Percentiles rank a stretch among this genome's conserved stretches.
These are phyloP conservation scores for Endotricha flammealis DNA, from an alignment of 2,888 invertebrate genomes.

Conservation along the genomic window DNA sequence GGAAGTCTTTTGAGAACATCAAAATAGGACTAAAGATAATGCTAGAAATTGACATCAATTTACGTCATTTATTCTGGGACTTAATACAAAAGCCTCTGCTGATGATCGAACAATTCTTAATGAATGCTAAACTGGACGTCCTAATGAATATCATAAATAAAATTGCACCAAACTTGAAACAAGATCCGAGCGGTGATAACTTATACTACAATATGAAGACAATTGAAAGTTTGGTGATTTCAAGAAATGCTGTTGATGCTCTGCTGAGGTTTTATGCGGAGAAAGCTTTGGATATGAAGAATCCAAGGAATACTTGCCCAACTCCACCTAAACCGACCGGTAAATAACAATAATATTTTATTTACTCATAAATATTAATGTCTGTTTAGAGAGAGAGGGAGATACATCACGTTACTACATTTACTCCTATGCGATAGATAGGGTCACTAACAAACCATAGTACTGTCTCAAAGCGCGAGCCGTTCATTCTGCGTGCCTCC, in stretches of 20 bases:
- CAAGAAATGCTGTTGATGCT: constrained; percentile 82
- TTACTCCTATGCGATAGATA: too few relatives aligned
- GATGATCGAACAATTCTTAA: constrained; percentile 90
- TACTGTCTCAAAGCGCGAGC: too few relatives aligned
- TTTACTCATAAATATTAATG: too few relatives aligned
- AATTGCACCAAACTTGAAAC: constrained; percentile 65
- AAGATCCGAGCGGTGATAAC: constrained; percentile 67
- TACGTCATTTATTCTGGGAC: constrained; percentile 80
- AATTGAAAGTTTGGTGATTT: constrained; percentile 73
- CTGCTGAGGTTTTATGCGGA: constrained; percentile 85
- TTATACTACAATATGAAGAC: constrained; percentile 80
- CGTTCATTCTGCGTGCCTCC: too few relatives aligned
- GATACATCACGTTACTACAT: too few relatives aligned
- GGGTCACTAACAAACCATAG: too few relatives aligned
- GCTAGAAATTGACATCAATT: constrained; percentile 74
- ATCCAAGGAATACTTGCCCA: constrained; percentile 52
- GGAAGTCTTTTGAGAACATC: constrained; percentile 78
- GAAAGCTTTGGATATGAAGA: constrained; percentile 86
- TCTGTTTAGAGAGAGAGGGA: too few relatives aligned
- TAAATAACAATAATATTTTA: not conserved
- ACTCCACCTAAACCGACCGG: constrained; percentile 47
- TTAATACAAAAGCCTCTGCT: constrained; percentile 84
- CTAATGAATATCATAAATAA: constrained; percentile 80
- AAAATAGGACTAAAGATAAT: constrained; percentile 84
- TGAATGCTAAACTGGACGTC: constrained; percentile 89